Evolutionary conservation across 2,797 vertebrate species (phyloP).

Genomic region (Anguilla obscura): DNA sequence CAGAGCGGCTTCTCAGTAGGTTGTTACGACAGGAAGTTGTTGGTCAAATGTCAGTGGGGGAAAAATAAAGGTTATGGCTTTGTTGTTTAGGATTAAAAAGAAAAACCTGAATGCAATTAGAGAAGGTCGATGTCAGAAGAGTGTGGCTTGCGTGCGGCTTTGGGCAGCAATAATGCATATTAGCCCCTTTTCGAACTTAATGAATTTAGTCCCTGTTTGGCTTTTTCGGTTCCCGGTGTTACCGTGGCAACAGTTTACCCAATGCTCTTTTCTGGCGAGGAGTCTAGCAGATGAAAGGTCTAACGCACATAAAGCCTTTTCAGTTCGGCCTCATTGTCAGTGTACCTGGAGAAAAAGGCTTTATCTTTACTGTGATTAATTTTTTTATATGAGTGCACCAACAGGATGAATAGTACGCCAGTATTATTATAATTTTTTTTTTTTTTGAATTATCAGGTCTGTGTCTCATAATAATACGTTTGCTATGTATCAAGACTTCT

Average conservation of each 20-base stretch:
- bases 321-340: constrained; percentile 7
- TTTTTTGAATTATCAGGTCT: too few relatives aligned
- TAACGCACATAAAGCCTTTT: background rate
- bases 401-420: background rate
- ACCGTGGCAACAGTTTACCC: constrained; percentile 34
- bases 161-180: constrained; percentile 10
- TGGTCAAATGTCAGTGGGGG: background rate
- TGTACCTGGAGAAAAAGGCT: background rate
- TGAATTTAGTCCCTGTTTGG: constrained; percentile 18
- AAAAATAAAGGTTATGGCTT: background rate
- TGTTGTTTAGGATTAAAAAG: background rate
- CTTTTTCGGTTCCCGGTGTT: constrained; percentile 16
- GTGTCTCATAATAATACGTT: too few relatives aligned
- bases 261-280: background rate
- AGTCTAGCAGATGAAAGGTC: background rate
- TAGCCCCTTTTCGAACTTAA: constrained; percentile 28
- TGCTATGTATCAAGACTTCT: background rate
- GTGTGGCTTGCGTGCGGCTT: background rate
- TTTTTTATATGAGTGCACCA: background rate
- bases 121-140: constrained; percentile 22
- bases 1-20: background rate
- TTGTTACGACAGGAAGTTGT: background rate
- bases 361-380: constrained; percentile 6
- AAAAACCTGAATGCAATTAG: constrained; percentile 10
- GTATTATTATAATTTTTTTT: too few relatives aligned